Conservation (phyloP, 1,140 invertebrate species). For the Penaeus indicus region DNA sequence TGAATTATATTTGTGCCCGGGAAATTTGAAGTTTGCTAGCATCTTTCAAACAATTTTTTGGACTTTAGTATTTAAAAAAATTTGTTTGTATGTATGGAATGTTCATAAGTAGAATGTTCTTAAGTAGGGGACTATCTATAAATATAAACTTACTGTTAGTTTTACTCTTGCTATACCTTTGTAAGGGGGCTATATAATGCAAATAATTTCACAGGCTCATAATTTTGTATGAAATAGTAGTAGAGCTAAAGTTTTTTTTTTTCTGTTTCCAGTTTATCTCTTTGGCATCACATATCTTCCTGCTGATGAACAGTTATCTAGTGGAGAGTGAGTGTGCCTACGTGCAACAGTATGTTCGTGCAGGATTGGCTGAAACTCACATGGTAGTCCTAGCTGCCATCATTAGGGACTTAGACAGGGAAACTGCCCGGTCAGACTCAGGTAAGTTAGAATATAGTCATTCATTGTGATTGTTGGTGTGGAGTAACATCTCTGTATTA, state of each 20-base stretch:
- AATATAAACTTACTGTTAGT: no score
- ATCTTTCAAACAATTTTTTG: no score
- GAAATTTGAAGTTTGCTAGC: no score
- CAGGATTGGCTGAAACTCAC: conserved; percentile 81
- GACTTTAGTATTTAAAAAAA: no score
- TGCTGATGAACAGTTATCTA: conserved; percentile 80
- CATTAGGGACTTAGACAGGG: conserved; percentile 87
- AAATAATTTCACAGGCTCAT: neutral
- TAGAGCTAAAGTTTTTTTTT: neutral
- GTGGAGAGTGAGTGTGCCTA: conserved; percentile 77
- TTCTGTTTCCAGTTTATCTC: conserved; percentile 79
- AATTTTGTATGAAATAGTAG: neutral
- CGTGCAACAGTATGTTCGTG: conserved; percentile 75
- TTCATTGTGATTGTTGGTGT: neutral
- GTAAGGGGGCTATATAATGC: no score
- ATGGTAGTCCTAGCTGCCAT: conserved; percentile 86
- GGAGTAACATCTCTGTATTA: neutral
- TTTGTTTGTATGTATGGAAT: no score
- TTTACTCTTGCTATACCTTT: no score
- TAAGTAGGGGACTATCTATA: no score
- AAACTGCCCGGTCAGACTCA: conserved; percentile 84
- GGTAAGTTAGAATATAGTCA: conserved; percentile 71
- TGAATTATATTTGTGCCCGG: no score
- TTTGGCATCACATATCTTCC: conserved; percentile 84
- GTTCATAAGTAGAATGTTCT: no score